phyloP scores from a whole-genome alignment of 2,797 vertebrate species.

The Arctocebus calabarensis region DNA sequence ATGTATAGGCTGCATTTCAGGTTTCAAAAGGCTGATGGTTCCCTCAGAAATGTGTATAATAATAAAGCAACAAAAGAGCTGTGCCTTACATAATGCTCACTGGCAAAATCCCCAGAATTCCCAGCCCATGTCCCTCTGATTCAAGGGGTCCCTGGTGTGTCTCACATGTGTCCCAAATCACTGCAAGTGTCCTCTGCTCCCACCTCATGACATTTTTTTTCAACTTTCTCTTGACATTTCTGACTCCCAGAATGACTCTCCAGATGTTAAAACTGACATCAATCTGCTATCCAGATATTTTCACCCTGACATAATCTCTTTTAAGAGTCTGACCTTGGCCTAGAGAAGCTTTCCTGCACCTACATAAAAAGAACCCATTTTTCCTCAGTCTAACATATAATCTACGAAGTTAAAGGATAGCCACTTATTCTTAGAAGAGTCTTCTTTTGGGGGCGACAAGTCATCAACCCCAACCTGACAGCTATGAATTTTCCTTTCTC shows the following conservation, averaged over 20 bases:
- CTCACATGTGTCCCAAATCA: conserved; percentile 58
- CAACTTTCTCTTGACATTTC: conserved; percentile 66
- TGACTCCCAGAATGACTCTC: conserved; percentile 72
- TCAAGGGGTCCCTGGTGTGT: conserved; percentile 53
- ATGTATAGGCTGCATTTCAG: conserved; percentile 52
- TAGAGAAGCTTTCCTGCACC: conserved; percentile 51
- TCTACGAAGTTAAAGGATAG: conserved; percentile 63
- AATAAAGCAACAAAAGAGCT: conserved; percentile 67
- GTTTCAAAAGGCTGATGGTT: conserved; percentile 73
- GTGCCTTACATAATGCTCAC: conserved; percentile 61
- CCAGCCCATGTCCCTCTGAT: conserved; percentile 52
- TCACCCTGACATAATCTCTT: conserved; percentile 59
- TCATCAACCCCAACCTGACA: conserved; percentile 34
- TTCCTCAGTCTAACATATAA: conserved; percentile 54
- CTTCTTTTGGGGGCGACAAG: conserved; percentile 47
- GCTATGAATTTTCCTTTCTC: conserved; percentile 33
- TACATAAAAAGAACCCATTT: conserved; percentile 66
- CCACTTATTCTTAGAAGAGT: conserved; percentile 50
- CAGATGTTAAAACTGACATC: conserved; percentile 78
- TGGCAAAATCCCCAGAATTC: conserved; percentile 70
- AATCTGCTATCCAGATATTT: conserved; percentile 63
- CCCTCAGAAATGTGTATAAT: conserved; percentile 69
- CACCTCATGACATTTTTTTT: conserved; percentile 58
- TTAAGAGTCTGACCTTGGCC: conserved; percentile 72
- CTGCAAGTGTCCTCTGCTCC: conserved; percentile 62